phyloP scores from a whole-genome alignment of 2,113 vertebrate species.

The Chunga burmeisteri region DNA sequence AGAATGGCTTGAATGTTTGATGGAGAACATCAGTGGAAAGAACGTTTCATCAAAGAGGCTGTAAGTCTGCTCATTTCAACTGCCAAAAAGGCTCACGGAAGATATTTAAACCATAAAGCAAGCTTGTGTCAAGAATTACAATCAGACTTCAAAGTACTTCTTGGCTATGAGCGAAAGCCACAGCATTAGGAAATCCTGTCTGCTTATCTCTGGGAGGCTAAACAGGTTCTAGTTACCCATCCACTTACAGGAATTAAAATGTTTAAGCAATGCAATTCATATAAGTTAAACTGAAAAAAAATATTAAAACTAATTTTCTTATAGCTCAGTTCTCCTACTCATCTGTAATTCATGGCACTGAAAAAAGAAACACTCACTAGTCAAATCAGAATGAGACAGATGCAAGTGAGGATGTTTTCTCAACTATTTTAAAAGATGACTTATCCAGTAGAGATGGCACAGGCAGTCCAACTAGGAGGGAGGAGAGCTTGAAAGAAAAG shows the following conservation, averaged over 20 bases:
- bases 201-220: conserved; percentile 26
- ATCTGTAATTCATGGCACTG: not conserved
- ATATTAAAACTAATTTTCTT: not conserved
- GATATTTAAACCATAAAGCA: not conserved
- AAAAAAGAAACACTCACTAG: not conserved
- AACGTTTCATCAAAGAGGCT: not conserved
- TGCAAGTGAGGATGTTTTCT: not conserved
- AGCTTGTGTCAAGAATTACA: not conserved
- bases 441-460: not conserved
- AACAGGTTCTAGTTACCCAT: conserved; percentile 24
- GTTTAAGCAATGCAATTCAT: conserved; percentile 1
- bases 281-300: not conserved
- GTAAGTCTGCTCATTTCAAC: not conserved
- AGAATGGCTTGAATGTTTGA: not conserved
- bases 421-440: not conserved
- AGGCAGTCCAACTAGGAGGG: not conserved
- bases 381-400: not conserved
- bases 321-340: not conserved
- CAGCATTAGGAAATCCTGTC: conserved; percentile 14
- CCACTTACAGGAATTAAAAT: not conserved
- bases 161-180: not conserved
- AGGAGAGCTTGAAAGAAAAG: not conserved
- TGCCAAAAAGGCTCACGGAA: not conserved
- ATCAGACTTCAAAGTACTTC: conserved; percentile 43
- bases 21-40: not conserved